A percentile compares a stretch with the other conserved stretches of the same genome.
These are phyloP conservation scores for Ophonus ardosiacus DNA, from an alignment of 2,888 invertebrate species.

Conservation along the genomic window DNA sequence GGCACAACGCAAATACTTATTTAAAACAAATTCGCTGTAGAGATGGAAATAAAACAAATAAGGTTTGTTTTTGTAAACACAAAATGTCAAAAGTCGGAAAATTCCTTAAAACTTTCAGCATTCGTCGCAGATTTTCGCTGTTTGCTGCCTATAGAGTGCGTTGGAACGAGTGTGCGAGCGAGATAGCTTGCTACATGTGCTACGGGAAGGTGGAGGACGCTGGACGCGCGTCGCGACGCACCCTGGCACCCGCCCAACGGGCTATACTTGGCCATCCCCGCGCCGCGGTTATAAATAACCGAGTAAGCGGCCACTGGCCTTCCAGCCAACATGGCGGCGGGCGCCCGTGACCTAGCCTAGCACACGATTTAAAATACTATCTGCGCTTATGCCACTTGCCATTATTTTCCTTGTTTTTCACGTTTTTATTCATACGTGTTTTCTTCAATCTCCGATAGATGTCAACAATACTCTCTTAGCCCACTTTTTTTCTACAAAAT, in stretches of 20 bases:
- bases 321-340: slow-evolving; percentile 73
- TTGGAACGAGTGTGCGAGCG: slow-evolving; percentile 31
- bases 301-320: slow-evolving; percentile 79
- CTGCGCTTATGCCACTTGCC: no score
- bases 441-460: no score
- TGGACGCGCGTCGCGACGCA: slow-evolving; percentile 72
- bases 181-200: slow-evolving; percentile 29
- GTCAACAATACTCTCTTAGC: no score
- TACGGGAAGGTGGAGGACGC: slow-evolving; percentile 60
- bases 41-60: not conserved
- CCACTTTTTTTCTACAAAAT: no score
- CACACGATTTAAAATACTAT: not conserved
- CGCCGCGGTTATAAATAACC: slow-evolving; percentile 84
- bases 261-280: slow-evolving; percentile 92
- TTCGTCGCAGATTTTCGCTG: slow-evolving; percentile 36
- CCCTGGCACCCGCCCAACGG: slow-evolving; percentile 87
- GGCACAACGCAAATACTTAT: not conserved
- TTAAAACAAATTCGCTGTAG: not conserved
- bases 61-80: slow-evolving; percentile 21
- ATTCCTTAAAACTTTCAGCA: not conserved
- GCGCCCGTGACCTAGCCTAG: slow-evolving; percentile 77
- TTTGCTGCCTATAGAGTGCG: not conserved
- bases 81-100: slow-evolving; percentile 12
- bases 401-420: no score
- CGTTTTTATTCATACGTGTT: no score